Evolutionary conservation across 2,113 vertebrate species (phyloP), one percentile per base, ranked within the genome.

Genomic region (Ornithorhynchus anatinus): DNA sequence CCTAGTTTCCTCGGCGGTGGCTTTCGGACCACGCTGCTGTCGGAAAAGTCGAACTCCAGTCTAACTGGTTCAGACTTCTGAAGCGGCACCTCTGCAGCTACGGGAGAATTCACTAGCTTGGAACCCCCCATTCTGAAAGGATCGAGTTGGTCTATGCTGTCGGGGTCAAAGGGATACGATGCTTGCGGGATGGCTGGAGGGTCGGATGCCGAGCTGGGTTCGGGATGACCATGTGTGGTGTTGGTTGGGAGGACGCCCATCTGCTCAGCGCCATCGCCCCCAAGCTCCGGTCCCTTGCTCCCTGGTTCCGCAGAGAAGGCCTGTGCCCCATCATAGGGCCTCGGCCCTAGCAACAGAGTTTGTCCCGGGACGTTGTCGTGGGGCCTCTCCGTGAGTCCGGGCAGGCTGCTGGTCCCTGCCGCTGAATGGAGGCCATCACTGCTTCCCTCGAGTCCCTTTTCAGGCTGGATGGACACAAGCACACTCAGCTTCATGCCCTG

Each of bases 11-110:
- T 94, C 2, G 88, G 92, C 31, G 88, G 93, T 4, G 84, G 91
- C 16, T 92, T 94, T 72, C 23, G 52, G 72, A 81, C 77, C 47
- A 91, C 56, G n/a, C 89, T 53, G 2, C 50, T 72, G 1, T 94
- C 92, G 4, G 88, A 86, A 29, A 96, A 95, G 71, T 94, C 93
- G 75, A 96, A 94, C 76, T 97, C 96, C 2, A 96, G 85, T 72
- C 90, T 92, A 39, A 94, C 8, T 2, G 92, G 85, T 45, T 69
- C 84, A 3, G 69, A 39, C 31, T 86, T 89, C 22, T 36, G 32
- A 13, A 75, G 7, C 11, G 10, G 3, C 8, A 60, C 39, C 2
- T 62, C 77, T n/a, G 59, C 80, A 15, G 48, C 62, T 43, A 15
- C 51, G 31, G 90, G 84, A 22, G 87, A 90, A 65, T 89, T 85